phyloP scores from a whole-genome alignment of 2,888 invertebrate genomes.

The Omphaloscelis lunosa region DNA sequence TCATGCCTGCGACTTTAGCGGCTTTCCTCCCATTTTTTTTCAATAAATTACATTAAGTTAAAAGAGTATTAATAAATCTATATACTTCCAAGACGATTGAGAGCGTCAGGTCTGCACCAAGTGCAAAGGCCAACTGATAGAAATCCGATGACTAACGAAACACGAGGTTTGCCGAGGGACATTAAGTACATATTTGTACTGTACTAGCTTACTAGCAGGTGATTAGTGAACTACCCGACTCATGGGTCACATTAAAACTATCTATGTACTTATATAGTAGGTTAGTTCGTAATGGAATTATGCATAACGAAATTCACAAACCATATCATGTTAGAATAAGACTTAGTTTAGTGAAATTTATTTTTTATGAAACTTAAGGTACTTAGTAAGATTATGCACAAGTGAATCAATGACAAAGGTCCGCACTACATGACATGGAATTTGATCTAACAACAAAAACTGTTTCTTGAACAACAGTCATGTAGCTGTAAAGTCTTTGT shows the following conservation, averaged over 20 bases:
- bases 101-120: no score
- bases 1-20: no score
- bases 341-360: constrained; percentile 67
- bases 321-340: constrained; percentile 87
- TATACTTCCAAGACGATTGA: no score
- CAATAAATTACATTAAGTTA: no score
- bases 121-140: no score
- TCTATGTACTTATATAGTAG: constrained; percentile 44
- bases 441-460: constrained; percentile 1
- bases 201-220: constrained; percentile 7
- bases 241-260: constrained; percentile 9
- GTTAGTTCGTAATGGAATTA: constrained; percentile 60
- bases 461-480: constrained; percentile 35
- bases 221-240: constrained; percentile 19
- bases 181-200: no score
- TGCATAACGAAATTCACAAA: constrained; percentile 74
- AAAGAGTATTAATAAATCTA: no score
- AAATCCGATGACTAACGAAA: no score
- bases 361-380: constrained; percentile 71
- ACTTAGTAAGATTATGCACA: constrained; percentile 70
- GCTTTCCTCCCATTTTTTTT: no score
- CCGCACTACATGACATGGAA: constrained; percentile 49
- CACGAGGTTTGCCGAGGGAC: no score
- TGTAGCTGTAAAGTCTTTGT: constrained; percentile 56
- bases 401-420: constrained; percentile 54